Conservation (phyloP, 2,888 invertebrate genomes). For the Drosophila koepferae region DNA sequence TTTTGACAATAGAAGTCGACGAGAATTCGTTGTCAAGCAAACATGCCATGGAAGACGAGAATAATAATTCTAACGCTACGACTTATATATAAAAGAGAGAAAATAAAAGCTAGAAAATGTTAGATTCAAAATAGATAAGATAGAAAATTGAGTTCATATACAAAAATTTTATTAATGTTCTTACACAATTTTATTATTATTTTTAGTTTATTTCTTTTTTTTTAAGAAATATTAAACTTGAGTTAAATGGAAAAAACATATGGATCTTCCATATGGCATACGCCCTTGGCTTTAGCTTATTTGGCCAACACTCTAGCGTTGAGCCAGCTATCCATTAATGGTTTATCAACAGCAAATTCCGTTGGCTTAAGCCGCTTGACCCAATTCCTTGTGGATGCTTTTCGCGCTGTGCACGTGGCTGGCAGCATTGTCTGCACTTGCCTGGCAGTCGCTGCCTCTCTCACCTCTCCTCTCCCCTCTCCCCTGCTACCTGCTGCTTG, state of each 20-base stretch:
- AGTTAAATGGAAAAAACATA: not conserved
- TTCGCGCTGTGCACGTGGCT: constrained; percentile 45
- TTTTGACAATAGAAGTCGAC: too few species aligned
- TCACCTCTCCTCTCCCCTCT: not conserved
- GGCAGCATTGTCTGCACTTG: constrained; percentile 3
- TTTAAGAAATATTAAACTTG: not conserved
- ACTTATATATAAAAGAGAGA: too few species aligned
- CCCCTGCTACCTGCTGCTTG: constrained; percentile 35
- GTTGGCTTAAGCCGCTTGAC: constrained; percentile 42
- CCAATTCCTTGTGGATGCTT: constrained; percentile 38
- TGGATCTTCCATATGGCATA: constrained; percentile 1
- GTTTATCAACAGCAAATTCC: constrained; percentile 13
- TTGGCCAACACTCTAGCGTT: not conserved
- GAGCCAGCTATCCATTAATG: not conserved
- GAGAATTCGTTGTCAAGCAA: too few species aligned
- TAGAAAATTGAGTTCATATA: too few species aligned
- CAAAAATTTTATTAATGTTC: too few species aligned
- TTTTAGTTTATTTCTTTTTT: too few species aligned
- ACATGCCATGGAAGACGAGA: too few species aligned
- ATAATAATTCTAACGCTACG: too few species aligned
- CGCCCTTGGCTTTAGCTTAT: not conserved
- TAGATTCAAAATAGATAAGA: too few species aligned
- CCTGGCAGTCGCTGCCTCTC: not conserved
- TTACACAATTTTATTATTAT: too few species aligned
- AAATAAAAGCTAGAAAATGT: too few species aligned